Conservation (phyloP, 2,888 invertebrate genomes). For the Rotaria socialis region DNA sequence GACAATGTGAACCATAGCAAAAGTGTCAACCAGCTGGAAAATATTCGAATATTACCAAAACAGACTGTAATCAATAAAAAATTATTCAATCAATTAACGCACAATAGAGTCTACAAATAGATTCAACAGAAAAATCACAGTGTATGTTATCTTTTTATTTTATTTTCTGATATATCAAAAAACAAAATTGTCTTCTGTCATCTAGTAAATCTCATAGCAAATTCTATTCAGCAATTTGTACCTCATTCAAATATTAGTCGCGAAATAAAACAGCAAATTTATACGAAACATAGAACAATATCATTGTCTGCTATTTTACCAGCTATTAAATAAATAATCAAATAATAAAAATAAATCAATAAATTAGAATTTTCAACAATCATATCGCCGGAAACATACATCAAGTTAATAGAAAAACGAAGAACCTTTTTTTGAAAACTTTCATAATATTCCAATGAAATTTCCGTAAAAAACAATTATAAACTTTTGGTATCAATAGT, state of each 20-base stretch:
- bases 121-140: neutral
- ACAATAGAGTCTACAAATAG: neutral
- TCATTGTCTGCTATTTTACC: neutral
- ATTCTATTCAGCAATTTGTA: neutral
- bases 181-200: neutral
- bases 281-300: neutral
- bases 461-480: too few relatives aligned
- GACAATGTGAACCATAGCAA: neutral
- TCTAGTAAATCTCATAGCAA: neutral
- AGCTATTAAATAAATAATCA: neutral
- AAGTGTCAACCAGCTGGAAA: neutral
- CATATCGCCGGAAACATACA: too few relatives aligned
- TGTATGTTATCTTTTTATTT: neutral
- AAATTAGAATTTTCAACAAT: too few relatives aligned
- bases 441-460: too few relatives aligned
- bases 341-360: too few relatives aligned
- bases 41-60: neutral
- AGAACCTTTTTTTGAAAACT: too few relatives aligned
- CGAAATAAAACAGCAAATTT: neutral
- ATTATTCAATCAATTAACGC: too few relatives aligned
- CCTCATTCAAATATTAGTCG: neutral
- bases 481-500: too few relatives aligned
- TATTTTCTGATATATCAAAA: neutral
- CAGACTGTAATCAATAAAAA: neutral
- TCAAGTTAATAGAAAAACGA: too few relatives aligned